Evolutionary conservation across 1,140 invertebrate species (phyloP), one percentile per base, ranked within the genome.

Genomic region (Hirudo medicinalis): DNA sequence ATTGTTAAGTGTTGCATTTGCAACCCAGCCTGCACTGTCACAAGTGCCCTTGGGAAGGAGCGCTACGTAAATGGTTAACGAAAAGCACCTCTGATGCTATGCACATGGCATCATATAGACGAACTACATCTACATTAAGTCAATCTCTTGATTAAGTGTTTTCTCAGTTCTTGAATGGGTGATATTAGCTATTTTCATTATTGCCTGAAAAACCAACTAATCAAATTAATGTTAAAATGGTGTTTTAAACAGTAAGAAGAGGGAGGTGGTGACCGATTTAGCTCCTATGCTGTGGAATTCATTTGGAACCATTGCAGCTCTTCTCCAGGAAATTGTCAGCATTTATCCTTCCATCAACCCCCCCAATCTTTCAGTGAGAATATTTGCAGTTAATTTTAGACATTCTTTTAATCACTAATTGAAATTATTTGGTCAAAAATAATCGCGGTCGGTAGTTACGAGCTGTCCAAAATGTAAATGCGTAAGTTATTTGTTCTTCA

Each of bases 271-370:
- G 9, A 90, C 91, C 27, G 96, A 99, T 79, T 83, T 99, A 71
- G 94, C 95, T 0, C 91, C 94, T 0, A 93, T 98, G 91, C 80
- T 99, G 71, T 99, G 96, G 96, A 89, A 98, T 81, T 96, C 94
- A 63, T 99, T 98, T 84, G 97, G 97, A 1, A 97, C 94, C 20
- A 94, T 94, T 22, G 91, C 94, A 49, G 94, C 94, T 55, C 83
- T 99, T 2, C 84, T 99, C 1, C 94, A 98, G 81, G 87, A 89
- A 78, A 87, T 89, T 22, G 91, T 97, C 11, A 93, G 93, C 77
- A 97, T 99, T 73, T 99, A 99, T 83, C 93, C 94, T 22, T 90
- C 92, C 4, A 97, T 99, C 75, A 95, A 94, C 82, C 96, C 96
- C 20, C 90, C 96, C 0, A 94, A 92, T 11, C 84, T 99, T 40